Percentiles rank a stretch among this genome's conserved stretches.
Conservation (phyloP, 1,140 invertebrate species). For the Eurosta solidaginis region DNA sequence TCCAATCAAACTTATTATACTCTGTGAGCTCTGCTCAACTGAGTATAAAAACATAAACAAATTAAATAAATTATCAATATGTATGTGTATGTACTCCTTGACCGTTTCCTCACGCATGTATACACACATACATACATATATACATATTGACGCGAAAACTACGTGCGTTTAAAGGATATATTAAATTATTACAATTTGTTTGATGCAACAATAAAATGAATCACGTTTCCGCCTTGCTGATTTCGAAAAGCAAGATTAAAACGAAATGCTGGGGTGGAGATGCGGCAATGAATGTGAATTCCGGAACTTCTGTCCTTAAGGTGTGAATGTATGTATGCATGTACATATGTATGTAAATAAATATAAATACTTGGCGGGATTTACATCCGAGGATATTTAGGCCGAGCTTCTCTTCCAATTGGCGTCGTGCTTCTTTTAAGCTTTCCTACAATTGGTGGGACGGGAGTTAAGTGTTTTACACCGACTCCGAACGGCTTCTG, state of each 20-base stretch:
- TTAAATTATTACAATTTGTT: slow-evolving; percentile 7
- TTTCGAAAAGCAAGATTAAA: neutral
- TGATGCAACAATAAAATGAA: slow-evolving; percentile 2
- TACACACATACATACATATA: neutral
- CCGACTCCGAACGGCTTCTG: too few relatives aligned
- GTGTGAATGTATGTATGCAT: neutral
- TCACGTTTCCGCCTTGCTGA: neutral
- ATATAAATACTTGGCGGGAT: too few relatives aligned
- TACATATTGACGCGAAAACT: neutral
- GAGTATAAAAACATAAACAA: too few relatives aligned
- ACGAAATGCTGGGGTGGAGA: neutral
- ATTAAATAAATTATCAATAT: neutral
- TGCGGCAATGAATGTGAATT: slow-evolving; percentile 23
- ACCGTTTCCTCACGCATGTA: neutral
- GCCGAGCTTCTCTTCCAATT: too few relatives aligned
- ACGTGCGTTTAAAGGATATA: neutral
- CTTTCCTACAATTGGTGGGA: too few relatives aligned
- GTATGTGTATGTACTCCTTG: neutral
- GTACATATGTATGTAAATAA: too few relatives aligned
- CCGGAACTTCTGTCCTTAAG: neutral
- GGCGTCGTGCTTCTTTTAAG: too few relatives aligned
- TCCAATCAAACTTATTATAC: too few relatives aligned
- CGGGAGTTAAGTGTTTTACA: too few relatives aligned
- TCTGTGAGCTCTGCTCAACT: too few relatives aligned
- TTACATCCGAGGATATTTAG: too few relatives aligned